phyloP scores from a whole-genome alignment of 2,797 vertebrate species.

The Notolabrus celidotus region DNA sequence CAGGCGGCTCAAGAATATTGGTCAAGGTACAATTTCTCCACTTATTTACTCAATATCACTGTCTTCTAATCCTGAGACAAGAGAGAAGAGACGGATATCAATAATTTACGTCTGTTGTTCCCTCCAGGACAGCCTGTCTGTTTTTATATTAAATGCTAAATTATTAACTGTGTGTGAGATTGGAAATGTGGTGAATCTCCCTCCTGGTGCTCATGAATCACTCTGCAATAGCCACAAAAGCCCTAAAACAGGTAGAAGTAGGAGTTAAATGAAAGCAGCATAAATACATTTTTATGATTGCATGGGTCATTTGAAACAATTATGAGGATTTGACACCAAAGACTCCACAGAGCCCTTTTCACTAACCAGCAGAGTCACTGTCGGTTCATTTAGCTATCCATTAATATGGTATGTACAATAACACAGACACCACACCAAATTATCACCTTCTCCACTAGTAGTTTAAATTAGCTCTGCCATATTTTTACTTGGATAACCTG shows the following conservation, averaged over 20 bases:
- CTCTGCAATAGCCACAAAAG: constrained; percentile 6
- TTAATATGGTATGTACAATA: no score
- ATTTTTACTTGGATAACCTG: no score
- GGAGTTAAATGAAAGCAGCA: neutral
- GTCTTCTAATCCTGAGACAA: constrained; percentile 58
- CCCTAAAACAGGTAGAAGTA: neutral
- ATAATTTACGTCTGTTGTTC: constrained; percentile 84
- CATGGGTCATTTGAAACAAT: neutral
- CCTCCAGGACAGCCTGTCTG: constrained; percentile 72
- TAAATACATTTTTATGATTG: constrained; percentile 1
- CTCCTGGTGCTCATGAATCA: constrained; percentile 30
- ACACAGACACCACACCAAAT: no score
- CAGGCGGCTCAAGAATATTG: constrained; percentile 54
- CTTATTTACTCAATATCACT: constrained; percentile 58
- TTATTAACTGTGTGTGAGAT: constrained; percentile 82
- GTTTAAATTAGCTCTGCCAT: no score
- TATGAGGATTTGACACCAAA: neutral
- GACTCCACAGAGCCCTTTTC: neutral
- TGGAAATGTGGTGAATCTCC: constrained; percentile 56
- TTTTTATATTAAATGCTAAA: constrained; percentile 85
- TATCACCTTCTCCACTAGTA: no score
- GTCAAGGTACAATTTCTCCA: constrained; percentile 53
- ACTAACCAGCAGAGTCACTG: no score
- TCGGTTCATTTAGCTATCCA: no score
- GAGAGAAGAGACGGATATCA: constrained; percentile 67